phyloP scores from a whole-genome alignment of 1,140 invertebrate genomes.

The Fopius arisanus region DNA sequence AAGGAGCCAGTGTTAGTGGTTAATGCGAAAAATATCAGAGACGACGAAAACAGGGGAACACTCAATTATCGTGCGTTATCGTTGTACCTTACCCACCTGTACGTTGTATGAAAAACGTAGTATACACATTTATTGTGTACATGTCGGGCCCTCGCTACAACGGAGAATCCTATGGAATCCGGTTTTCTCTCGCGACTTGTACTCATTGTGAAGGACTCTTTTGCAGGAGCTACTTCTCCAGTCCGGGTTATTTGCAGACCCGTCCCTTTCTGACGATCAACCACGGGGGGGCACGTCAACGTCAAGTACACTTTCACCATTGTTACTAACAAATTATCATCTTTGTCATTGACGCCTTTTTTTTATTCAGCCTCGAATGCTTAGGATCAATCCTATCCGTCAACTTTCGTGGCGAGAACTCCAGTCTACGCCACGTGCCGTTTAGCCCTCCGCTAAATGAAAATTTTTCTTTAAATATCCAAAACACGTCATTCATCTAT shows the following conservation, averaged over 20 bases:
- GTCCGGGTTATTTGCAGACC: not conserved
- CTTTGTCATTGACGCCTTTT: too few species aligned
- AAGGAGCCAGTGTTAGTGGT: not conserved
- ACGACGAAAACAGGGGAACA: not conserved
- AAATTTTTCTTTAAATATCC: too few species aligned
- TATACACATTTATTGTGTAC: not conserved
- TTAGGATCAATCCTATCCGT: too few species aligned
- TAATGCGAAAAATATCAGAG: not conserved
- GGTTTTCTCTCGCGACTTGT: not conserved
- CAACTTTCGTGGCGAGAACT: too few species aligned
- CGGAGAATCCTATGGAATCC: not conserved
- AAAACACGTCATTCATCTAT: too few species aligned
- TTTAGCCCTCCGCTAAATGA: too few species aligned
- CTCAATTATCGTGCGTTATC: conserved; percentile 4
- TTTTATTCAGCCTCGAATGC: too few species aligned
- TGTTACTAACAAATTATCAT: too few species aligned
- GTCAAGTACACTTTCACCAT: too few species aligned
- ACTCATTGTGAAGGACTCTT: conserved; percentile 8
- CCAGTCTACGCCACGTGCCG: too few species aligned
- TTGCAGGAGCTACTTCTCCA: not conserved
- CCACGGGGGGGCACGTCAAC: too few species aligned
- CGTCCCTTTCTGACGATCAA: not conserved
- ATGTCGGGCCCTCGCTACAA: not conserved
- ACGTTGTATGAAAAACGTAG: not conserved
- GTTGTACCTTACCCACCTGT: not conserved